Base-by-base conservation (phyloP, 2,888 invertebrate genomes). In the Drosophila neutralis region DNA sequence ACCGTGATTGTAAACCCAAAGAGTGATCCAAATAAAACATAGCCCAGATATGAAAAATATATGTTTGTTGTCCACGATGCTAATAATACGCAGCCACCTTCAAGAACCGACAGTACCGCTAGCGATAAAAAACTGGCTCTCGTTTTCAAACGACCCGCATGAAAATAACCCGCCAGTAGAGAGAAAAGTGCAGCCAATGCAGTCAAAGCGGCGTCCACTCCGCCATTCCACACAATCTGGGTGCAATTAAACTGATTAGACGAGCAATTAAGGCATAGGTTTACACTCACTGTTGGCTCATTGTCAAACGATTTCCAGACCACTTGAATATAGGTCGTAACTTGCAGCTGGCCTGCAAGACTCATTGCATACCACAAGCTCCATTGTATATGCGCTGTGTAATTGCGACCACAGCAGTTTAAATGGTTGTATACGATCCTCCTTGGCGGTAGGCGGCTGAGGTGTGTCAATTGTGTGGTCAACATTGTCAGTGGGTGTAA, bases 171-270 rank as follows among this genome's bases (percentile, higher is more conserved):
- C 0, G 95, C 95, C 0, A 94, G 65, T 56, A 95, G 92, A 0
- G 96, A 95, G 4, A 94, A 95, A 2, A 94, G 86, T 24, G 95
- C 95, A 66, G 97, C 96, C 0, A 96, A 91, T 0, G 96, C 92
- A 0, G 97, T 97, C 45, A 95, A 94, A 0, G 94, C 88, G 0
- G 97, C 97, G 93, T 98, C 98, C 1, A 97, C 97, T 10, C 95
- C 96, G 0, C 98, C 98, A 91, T 98, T 97, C 92, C 93, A 93
- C 4, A 88, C 83, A 58, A 90, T 85, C 91, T 92, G 35, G 13
- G 13, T 1, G 18, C 2, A 4, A 45, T 48, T 33, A 6, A 13
- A 1, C 33, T 21, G 24, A 53, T 68, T 35, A 58, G 0, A 21
- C 3, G 7, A n/a, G 7, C 18, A 4, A 21, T 13, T 27, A 57